phyloP scores from a whole-genome alignment of 2,797 vertebrate species.

The Arremon aurantiirostris region DNA sequence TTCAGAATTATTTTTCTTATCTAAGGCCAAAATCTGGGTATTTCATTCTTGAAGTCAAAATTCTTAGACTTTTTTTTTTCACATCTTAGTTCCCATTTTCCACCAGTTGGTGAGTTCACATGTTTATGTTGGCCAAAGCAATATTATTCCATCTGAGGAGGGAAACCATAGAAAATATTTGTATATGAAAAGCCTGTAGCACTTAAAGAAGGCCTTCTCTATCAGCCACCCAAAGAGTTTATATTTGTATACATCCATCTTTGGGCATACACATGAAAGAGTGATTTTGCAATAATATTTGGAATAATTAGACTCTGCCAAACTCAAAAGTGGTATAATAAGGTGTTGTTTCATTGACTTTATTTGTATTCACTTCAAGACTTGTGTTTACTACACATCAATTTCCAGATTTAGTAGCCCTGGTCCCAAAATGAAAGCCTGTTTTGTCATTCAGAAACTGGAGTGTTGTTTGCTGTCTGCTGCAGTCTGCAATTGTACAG shows the following conservation, averaged over 20 bases:
- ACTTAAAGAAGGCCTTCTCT: neutral
- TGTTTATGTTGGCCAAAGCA: conserved; percentile 42
- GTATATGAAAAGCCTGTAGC: neutral
- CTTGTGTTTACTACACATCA: neutral
- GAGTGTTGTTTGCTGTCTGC: neutral
- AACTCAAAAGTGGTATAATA: neutral
- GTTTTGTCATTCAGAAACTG: neutral
- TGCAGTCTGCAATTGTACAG: neutral
- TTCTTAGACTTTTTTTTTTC: neutral
- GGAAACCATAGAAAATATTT: conserved; percentile 58
- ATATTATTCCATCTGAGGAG: conserved; percentile 34
- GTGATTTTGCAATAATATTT: conserved; percentile 41
- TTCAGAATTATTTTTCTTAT: neutral
- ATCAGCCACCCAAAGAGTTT: conserved; percentile 19
- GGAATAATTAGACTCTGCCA: neutral
- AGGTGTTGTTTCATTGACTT: neutral
- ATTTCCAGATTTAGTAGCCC: neutral
- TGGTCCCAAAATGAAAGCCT: neutral
- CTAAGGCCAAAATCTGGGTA: neutral
- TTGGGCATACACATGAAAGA: neutral
- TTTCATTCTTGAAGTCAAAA: neutral
- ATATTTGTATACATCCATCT: neutral
- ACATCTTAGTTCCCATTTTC: neutral
- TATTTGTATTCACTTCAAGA: neutral
- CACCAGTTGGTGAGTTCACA: conserved; percentile 38